Base-by-base conservation (phyloP, 2,888 invertebrate genomes). In the Hydriomena furcata region DNA sequence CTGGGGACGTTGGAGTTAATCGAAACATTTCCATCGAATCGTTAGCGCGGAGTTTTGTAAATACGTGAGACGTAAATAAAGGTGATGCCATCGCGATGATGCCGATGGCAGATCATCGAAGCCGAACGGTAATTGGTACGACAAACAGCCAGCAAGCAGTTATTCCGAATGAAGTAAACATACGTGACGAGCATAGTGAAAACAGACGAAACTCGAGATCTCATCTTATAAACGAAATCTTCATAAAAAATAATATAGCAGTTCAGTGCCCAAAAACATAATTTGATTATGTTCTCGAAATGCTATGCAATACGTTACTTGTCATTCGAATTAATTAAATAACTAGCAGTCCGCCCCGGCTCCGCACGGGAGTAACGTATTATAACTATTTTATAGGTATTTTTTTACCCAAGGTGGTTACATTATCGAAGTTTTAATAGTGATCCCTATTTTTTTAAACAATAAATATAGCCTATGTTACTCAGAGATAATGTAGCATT, bases 1-100 rank as follows among this genome's bases (percentile, higher is more conserved):
- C 74, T 68, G 66, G 62, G 66, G 73, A 76, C 67, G 70, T 58
- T 61, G 58, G 66, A 64, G 46, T 74, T 68, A 71, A 76, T 73
- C 70, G 72, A 71, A 69, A 68, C 63, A 65, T 63, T 73, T 68
- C 67, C 66, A 66, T 71, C 67, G 65, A 53, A 51, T 66, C 66
- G 57, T 59, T 63, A 63, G 53, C 56, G 46, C 55, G 7, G 6
- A n/a, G 21, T 36, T 46, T 40, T 42, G 12, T 44, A 34, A 46
- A 52, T 24, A 50, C 13, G 35, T 38, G 11, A 24, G 47, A 40
- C 23, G 27, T 52, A 7, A 27, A 43, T 48, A 43, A 43, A 40
- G 24, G 24, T 42, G 43, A 53, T 53, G 44, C 25, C 36, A 44
- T 52, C 48, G 42, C 42, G 30, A 41, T 46, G 40, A 48, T 34